These are phyloP conservation scores for Drosophila albomicans DNA, from an alignment of 1,140 invertebrate species.

Conservation along the genomic window DNA sequence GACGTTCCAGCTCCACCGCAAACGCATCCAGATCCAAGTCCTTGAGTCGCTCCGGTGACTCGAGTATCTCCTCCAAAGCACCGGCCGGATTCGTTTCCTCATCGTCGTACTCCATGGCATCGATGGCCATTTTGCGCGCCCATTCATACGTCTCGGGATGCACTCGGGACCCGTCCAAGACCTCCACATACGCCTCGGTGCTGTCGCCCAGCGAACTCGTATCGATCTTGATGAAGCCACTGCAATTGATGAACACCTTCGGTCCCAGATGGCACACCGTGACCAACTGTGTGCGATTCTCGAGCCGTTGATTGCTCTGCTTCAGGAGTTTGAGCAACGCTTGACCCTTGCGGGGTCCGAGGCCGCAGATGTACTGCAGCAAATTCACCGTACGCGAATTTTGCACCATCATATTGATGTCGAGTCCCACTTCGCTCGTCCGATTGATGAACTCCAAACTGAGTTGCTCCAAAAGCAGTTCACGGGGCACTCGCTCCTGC, in stretches of 20 bases:
- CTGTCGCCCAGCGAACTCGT: constrained; percentile 97
- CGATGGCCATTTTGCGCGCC: constrained; percentile 99
- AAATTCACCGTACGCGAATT: constrained; percentile 94
- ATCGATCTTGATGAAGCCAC: constrained; percentile 99
- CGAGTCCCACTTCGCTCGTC: constrained; percentile 99
- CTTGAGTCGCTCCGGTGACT: constrained; percentile 97
- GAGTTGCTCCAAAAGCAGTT: constrained; percentile 93
- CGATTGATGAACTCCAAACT: constrained; percentile 96
- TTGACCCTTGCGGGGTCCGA: constrained; percentile 97
- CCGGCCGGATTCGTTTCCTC: constrained; percentile 98
- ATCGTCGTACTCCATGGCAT: constrained; percentile 99
- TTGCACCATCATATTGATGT: constrained; percentile 96
- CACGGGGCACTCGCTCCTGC: constrained; percentile 94
- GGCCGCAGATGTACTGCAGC: constrained; percentile 98
- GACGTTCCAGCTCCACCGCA: constrained; percentile 97
- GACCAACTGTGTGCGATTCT: constrained; percentile 97
- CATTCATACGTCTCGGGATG: constrained; percentile 99
- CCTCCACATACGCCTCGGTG: constrained; percentile 97
- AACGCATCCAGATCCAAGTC: constrained; percentile 99
- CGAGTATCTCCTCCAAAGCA: constrained; percentile 98
- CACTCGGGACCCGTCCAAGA: constrained; percentile 98
- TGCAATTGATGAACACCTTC: constrained; percentile 99
- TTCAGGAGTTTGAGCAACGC: constrained; percentile 96
- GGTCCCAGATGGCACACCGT: constrained; percentile 98
- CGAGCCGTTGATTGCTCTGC: constrained; percentile 96